Evolutionary conservation across 2,888 invertebrate genomes (phyloP).

Genomic region (Catocala sponsa): DNA sequence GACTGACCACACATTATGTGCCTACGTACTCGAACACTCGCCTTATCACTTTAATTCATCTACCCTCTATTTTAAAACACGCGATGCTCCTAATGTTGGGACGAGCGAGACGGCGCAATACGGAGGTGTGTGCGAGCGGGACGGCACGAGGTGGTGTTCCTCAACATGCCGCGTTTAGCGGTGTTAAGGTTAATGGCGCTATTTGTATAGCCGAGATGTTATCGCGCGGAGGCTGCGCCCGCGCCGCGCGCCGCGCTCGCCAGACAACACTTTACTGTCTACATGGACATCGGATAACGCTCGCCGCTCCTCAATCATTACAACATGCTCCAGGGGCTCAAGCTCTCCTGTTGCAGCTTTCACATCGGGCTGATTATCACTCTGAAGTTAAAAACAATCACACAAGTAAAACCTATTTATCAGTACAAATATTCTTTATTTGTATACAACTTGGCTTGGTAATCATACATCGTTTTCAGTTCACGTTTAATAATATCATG

Average conservation of each 20-base stretch:
- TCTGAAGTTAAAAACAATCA: no score
- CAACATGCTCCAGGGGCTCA: conserved; percentile 28
- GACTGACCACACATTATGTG: conserved; percentile 75
- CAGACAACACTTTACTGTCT: conserved; percentile 68
- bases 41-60: conserved; percentile 77
- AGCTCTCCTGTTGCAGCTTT: conserved; percentile 11
- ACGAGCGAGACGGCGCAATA: conserved; percentile 45
- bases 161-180: conserved; percentile 73
- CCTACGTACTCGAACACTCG: conserved; percentile 57
- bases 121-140: conserved; percentile 42
- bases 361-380: no score
- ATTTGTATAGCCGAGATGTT: conserved; percentile 81
- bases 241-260: no score
- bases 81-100: conserved; percentile 54
- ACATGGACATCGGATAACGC: conserved; percentile 60
- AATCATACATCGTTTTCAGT: no score
- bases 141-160: conserved; percentile 50
- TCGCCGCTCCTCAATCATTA: conserved; percentile 46
- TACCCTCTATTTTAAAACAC: conserved; percentile 67
- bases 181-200: conserved; percentile 83
- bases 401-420: no score
- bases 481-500: no score
- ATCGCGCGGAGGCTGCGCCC: conserved; percentile 65
- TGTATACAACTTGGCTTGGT: no score
- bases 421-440: no score